Percentiles rank a stretch among this genome's conserved stretches.
Evolutionary conservation across 1,140 invertebrate genomes (phyloP).

Genomic region (Zaprionus camerounensis): DNA sequence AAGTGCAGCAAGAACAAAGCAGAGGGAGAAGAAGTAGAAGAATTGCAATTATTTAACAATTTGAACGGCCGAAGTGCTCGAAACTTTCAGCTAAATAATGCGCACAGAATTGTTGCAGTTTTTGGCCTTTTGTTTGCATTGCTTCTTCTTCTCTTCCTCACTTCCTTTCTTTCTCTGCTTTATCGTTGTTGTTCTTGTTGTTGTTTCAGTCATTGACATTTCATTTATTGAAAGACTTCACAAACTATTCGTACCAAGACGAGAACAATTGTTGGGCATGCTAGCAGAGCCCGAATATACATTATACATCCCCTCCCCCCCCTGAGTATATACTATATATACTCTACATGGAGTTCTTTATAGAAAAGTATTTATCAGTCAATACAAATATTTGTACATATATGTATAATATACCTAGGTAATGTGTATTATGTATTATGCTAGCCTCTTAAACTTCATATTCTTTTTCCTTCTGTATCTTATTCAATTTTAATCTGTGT

Average conservation of each 20-base stretch:
- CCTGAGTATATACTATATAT: no score
- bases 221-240: neutral
- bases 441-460: no score
- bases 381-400: no score
- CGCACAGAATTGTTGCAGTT: constrained; percentile 31
- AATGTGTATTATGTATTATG: no score
- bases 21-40: constrained; percentile 39
- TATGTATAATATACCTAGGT: no score
- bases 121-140: constrained; percentile 12
- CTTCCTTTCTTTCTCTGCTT: neutral
- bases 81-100: constrained; percentile 49
- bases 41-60: constrained; percentile 80
- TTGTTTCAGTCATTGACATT: constrained; percentile 9
- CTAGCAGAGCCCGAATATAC: neutral
- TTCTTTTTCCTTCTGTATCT: no score
- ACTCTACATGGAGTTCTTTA: no score
- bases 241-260: neutral
- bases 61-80: constrained; percentile 54
- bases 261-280: neutral
- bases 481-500: no score
- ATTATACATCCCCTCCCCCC: neutral
- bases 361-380: no score
- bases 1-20: constrained; percentile 38
- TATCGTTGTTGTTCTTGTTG: neutral
- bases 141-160: neutral